Conservation (phyloP, 2,888 invertebrate species). For the Melieria crassipennis region DNA sequence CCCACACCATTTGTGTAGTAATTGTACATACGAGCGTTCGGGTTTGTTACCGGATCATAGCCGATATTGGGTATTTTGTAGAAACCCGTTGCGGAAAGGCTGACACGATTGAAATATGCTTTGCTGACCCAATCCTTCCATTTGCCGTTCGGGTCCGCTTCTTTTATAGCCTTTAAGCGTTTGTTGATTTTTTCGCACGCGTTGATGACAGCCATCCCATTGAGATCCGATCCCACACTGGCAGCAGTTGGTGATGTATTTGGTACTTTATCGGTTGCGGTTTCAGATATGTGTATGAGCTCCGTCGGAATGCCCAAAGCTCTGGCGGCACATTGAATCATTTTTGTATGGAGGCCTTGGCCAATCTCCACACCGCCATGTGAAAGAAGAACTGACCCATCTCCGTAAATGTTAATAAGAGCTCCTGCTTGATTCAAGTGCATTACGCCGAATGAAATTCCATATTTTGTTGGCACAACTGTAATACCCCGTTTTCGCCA, state of each 20-base stretch:
- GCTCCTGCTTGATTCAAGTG: conserved; percentile 89
- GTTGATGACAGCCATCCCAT: conserved; percentile 88
- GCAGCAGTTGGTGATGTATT: conserved; percentile 92
- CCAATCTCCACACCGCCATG: conserved; percentile 98
- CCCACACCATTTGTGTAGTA: conserved; percentile 90
- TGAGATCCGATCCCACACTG: conserved; percentile 87
- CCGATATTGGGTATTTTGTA: conserved; percentile 80
- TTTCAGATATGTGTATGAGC: conserved; percentile 84
- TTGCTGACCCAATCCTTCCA: conserved; percentile 87
- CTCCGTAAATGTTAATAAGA: conserved; percentile 84
- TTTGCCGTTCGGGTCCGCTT: conserved; percentile 77
- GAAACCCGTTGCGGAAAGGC: conserved; percentile 85
- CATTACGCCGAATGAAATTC: conserved; percentile 81
- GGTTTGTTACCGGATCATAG: conserved; percentile 75
- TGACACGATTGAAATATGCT: conserved; percentile 81
- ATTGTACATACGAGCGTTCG: conserved; percentile 77
- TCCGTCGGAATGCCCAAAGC: conserved; percentile 75
- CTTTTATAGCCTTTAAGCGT: conserved; percentile 78
- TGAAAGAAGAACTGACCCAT: conserved; percentile 87
- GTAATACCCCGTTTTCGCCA: conserved; percentile 89
- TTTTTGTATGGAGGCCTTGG: conserved; percentile 95
- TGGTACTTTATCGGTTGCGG: conserved; percentile 89
- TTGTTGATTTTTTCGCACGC: conserved; percentile 81
- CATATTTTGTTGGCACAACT: conserved; percentile 85
- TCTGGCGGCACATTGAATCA: conserved; percentile 89